A percentile compares a stretch with the other conserved stretches of the same genome.
These are phyloP conservation scores for Euura saliciscinereae DNA, from an alignment of 1,140 invertebrate genomes.

Conservation along the genomic window DNA sequence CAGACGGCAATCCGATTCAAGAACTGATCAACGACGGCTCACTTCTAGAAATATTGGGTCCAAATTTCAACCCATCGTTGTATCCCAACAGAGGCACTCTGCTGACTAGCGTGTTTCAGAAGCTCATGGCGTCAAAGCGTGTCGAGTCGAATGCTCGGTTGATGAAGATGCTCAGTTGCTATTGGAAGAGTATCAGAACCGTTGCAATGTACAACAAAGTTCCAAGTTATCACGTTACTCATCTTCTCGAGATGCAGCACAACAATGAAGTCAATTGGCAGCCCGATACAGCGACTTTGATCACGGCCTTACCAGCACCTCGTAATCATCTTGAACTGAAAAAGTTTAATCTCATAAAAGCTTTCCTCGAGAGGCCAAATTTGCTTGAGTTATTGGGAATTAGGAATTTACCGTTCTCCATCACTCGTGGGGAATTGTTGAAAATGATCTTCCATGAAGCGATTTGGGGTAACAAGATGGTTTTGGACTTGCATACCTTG, in stretches of 20 bases:
- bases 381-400: slow-evolving; percentile 23
- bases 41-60: slow-evolving; percentile 10
- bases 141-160: slow-evolving; percentile 14
- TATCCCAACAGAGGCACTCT: slow-evolving; percentile 23
- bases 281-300: slow-evolving; percentile 25
- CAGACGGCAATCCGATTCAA: slow-evolving; percentile 4
- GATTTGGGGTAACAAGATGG: neutral
- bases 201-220: slow-evolving; percentile 11
- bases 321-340: slow-evolving; percentile 10
- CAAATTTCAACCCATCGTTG: slow-evolving; percentile 10
- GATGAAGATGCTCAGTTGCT: slow-evolving; percentile 12
- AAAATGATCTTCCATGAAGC: slow-evolving; percentile 18
- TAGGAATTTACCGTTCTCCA: slow-evolving; percentile 15
- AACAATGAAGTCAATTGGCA: slow-evolving; percentile 22
- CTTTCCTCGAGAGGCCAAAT: slow-evolving; percentile 17
- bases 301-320: slow-evolving; percentile 15
- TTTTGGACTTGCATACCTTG: slow-evolving; percentile 6
- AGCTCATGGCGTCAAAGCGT: slow-evolving; percentile 4
- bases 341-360: slow-evolving; percentile 15
- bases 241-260: neutral
- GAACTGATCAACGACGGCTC: slow-evolving; percentile 11
- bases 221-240: neutral
- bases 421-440: slow-evolving; percentile 22
- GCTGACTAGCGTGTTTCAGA: slow-evolving; percentile 14
- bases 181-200: slow-evolving; percentile 18